Percentiles rank a stretch among this genome's conserved stretches.
Evolutionary conservation across 1,140 invertebrate species (phyloP).

Genomic region (Arion vulgaris): DNA sequence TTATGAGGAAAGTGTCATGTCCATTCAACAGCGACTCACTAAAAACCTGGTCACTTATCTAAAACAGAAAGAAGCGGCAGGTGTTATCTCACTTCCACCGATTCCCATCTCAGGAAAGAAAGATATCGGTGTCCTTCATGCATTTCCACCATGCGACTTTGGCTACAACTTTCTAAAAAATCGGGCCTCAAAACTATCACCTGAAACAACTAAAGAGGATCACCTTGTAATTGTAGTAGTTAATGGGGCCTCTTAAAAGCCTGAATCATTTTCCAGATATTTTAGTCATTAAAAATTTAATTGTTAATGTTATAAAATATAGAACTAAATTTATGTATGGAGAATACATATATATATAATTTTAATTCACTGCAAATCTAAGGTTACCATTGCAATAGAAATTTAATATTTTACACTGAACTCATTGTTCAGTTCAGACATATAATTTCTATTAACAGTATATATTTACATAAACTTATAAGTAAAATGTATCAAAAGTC

Average conservation of each 20-base stretch:
- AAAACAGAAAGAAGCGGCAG: conserved; percentile 97
- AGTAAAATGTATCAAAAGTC: too few species aligned
- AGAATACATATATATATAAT: too few species aligned
- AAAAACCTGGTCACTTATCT: conserved; percentile 96
- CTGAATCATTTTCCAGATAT: neutral
- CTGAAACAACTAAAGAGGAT: conserved; percentile 89
- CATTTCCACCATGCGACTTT: conserved; percentile 90
- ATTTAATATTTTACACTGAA: too few species aligned
- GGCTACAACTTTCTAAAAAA: conserved; percentile 92
- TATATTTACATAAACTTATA: too few species aligned
- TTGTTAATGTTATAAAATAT: too few species aligned
- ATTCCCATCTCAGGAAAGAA: conserved; percentile 83
- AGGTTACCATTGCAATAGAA: too few species aligned
- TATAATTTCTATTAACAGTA: too few species aligned
- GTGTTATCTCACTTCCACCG: conserved; percentile 89
- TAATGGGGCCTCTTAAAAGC: conserved; percentile 76
- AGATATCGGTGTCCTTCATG: conserved; percentile 88
- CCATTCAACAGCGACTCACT: conserved; percentile 89
- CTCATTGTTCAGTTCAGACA: too few species aligned
- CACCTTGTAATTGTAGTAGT: conserved; percentile 96
- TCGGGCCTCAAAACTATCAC: conserved; percentile 89
- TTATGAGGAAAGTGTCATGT: conserved; percentile 62
- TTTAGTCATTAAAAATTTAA: too few species aligned
- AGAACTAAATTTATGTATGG: too few species aligned
- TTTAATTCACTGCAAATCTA: too few species aligned